phyloP scores from a whole-genome alignment of 1,140 invertebrate species.

The Euura lappo region DNA sequence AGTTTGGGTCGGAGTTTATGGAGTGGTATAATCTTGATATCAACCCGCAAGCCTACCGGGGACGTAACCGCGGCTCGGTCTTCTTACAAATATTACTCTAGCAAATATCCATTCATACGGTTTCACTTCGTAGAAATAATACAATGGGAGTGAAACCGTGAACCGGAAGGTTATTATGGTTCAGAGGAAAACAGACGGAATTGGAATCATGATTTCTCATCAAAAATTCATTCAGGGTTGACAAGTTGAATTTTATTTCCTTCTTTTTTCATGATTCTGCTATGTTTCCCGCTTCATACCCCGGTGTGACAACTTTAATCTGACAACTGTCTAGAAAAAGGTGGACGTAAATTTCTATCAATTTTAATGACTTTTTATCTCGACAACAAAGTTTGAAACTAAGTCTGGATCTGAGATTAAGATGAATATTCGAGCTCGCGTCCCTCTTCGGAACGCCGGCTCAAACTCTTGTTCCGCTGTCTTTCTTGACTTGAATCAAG shows the following conservation, averaged over 20 bases:
- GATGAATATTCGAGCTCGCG: neutral
- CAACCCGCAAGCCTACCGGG: neutral
- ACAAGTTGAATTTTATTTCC: too few species aligned
- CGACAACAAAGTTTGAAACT: slow-evolving; percentile 3
- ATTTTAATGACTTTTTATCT: neutral
- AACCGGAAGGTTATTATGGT: too few species aligned
- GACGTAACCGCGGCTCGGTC: neutral
- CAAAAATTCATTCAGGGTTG: too few species aligned
- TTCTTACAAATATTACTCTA: slow-evolving; percentile 3
- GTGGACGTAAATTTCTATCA: slow-evolving; percentile 2
- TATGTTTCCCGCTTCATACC: too few species aligned
- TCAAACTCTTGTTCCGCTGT: neutral
- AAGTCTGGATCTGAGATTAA: neutral
- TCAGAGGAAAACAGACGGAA: too few species aligned
- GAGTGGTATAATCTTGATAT: slow-evolving; percentile 4
- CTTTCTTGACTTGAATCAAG: neutral
- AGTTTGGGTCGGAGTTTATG: slow-evolving; percentile 4
- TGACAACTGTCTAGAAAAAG: neutral
- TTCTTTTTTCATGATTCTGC: too few species aligned
- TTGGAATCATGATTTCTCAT: too few species aligned
- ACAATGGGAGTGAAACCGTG: too few species aligned
- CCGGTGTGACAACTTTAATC: too few species aligned
- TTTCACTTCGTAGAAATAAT: too few species aligned
- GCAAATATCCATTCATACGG: neutral
- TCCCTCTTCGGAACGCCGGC: neutral